A percentile compares a stretch with the other conserved stretches of the same genome.
phyloP scores from a whole-genome alignment of 1,140 invertebrate species.

The Sinella curviseta region DNA sequence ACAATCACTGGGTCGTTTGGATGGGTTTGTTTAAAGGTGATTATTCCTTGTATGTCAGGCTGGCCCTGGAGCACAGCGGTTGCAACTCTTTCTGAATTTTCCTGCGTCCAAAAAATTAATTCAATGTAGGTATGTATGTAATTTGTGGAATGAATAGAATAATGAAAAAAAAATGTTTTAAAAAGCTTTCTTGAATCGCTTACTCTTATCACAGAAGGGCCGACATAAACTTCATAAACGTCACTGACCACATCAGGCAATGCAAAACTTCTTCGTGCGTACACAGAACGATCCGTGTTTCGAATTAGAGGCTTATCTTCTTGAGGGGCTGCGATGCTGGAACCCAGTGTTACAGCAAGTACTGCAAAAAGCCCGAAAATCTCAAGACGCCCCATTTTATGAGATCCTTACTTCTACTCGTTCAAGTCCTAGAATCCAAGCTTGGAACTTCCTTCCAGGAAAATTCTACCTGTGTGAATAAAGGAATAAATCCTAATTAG shows the following conservation, averaged over 20 bases:
- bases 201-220: constrained; percentile 12
- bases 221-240: constrained; percentile 45
- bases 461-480: too few relatives aligned
- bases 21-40: constrained; percentile 35
- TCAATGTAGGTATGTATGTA: background rate
- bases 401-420: too few relatives aligned
- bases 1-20: constrained; percentile 56
- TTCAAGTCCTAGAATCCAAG: too few relatives aligned
- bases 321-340: background rate
- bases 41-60: background rate
- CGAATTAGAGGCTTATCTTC: background rate
- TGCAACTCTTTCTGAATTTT: constrained; percentile 11
- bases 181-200: background rate
- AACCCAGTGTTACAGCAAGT: background rate
- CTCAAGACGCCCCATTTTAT: too few relatives aligned
- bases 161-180: background rate
- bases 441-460: too few relatives aligned
- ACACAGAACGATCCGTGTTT: constrained; percentile 38
- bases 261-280: constrained; percentile 37
- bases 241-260: constrained; percentile 32
- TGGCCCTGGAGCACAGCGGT: constrained; percentile 2
- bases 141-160: too few relatives aligned
- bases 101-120: background rate
- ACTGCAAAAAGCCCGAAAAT: background rate
- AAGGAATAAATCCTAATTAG: too few relatives aligned